phyloP scores from a whole-genome alignment of 64 coral and sea anemone genomes.

The Dendronephthya gigantea region DNA sequence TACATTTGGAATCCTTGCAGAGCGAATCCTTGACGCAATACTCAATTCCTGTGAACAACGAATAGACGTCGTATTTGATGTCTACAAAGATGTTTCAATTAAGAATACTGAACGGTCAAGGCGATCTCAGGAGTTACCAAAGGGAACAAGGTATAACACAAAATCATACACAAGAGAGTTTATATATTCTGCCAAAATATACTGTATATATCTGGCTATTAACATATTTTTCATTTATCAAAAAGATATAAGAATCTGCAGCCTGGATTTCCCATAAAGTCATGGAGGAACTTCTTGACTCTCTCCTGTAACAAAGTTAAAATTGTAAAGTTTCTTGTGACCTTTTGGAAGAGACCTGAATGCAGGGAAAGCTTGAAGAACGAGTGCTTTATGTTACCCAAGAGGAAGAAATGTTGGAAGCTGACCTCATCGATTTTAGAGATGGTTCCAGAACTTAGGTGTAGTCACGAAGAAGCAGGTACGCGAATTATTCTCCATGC shows the following conservation, averaged over 20 bases:
- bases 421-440: background rate
- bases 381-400: background rate
- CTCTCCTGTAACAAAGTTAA: background rate
- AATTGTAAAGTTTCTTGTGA: background rate
- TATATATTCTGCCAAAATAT: too few relatives aligned
- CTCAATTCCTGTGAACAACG: background rate
- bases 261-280: background rate
- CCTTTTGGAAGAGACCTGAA: background rate
- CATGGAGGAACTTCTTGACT: background rate
- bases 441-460: background rate
- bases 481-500: constrained; percentile 7
- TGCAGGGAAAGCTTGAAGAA: background rate
- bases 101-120: constrained; percentile 30
- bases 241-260: background rate
- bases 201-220: too few relatives aligned
- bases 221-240: too few relatives aligned
- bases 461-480: background rate
- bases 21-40: background rate
- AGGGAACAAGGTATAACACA: too few relatives aligned
- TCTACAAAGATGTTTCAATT: constrained; percentile 31
- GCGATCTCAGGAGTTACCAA: too few relatives aligned
- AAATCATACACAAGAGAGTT: too few relatives aligned
- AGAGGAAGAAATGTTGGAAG: background rate
- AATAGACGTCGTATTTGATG: constrained; percentile 32
- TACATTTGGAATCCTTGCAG: background rate